Conservation (phyloP, 2,113 vertebrate species). For the Platichthys stellatus region DNA sequence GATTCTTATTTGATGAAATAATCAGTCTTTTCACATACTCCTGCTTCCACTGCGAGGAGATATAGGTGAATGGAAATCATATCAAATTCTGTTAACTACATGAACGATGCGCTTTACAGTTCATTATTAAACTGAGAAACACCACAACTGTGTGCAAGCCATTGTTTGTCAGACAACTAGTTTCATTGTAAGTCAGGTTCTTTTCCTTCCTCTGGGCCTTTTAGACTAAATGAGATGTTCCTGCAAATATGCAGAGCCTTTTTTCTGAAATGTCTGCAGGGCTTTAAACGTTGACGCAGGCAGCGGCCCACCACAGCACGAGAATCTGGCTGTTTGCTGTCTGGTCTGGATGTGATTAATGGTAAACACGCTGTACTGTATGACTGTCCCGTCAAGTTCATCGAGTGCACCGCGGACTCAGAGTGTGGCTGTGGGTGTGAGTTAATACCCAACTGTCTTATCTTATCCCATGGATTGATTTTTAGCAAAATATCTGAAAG, state of each 20-base stretch:
- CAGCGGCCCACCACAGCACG: background rate
- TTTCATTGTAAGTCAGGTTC: background rate
- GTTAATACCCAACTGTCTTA: conserved; percentile 62
- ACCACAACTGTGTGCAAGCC: background rate
- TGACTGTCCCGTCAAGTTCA: conserved; percentile 6
- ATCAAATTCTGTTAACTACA: background rate
- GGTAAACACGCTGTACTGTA: conserved; percentile 9
- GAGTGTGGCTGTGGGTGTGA: background rate
- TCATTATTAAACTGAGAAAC: background rate
- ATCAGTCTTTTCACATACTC: background rate
- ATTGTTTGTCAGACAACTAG: background rate
- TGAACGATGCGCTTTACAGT: background rate
- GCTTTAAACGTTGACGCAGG: conserved; percentile 18
- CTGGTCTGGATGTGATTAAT: conserved; percentile 58
- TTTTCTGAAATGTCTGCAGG: background rate
- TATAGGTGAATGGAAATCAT: background rate
- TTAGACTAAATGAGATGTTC: too few relatives aligned
- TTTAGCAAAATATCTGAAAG: background rate
- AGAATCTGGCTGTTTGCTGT: conserved; percentile 42
- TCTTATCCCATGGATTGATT: conserved; percentile 25
- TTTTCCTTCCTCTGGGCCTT: too few relatives aligned
- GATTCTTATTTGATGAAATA: background rate
- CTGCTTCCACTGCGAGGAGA: background rate
- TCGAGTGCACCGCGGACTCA: background rate
- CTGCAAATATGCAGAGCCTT: too few relatives aligned